Base-by-base conservation (phyloP, 1,140 invertebrate species). In the Heliothis virescens region DNA sequence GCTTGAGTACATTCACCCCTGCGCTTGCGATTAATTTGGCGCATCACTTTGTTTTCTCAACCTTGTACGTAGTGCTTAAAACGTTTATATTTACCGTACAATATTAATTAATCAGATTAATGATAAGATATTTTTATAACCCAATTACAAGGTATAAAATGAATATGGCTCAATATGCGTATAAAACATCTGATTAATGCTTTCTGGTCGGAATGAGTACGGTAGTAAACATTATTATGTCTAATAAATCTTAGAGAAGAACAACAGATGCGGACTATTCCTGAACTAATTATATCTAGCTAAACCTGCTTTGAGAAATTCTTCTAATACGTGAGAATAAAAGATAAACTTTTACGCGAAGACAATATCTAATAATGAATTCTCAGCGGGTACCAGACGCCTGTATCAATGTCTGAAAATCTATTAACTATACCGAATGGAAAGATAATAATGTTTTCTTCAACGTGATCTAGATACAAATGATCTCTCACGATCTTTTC, bases 1-100 rank as follows among this genome's bases (percentile, higher is more conserved):
- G 50, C 48, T 57, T n/a, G 73, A 72, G 81, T 76, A 57, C 81
- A 34, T 82, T 82, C 81, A 82, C 81, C 81, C 74, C 81, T 79
- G 81, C 71, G 74, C 76, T 47, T 55, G 75, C 65, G 71, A 82
- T 80, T 82, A 69, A 79, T 82, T 79, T 71, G 78, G 72, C 67
- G 55, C 71, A 52, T 78, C 63, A 48, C 47, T 55, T 55, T 78
- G 34, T 78, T 78, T 78, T 67, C 62, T 34, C 16, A 78, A 57
- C 52, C 62, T 69, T 52, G 4, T 10, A 53, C 71, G 15, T 48
- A 21, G 13, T n/a, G n/a, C 18, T 29, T 11, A n/a, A 29, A 34
- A 57, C 69, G 26, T 55, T 72, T 55, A 34, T 55, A 16, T 52
- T 47, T 34, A 12, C 21, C 16, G 34, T 47, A 48, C 62, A 65